A percentile compares a stretch with the other conserved stretches of the same genome.
Evolutionary conservation across 2,888 invertebrate genomes (phyloP).

Genomic region (Ennomos fuscantarius): DNA sequence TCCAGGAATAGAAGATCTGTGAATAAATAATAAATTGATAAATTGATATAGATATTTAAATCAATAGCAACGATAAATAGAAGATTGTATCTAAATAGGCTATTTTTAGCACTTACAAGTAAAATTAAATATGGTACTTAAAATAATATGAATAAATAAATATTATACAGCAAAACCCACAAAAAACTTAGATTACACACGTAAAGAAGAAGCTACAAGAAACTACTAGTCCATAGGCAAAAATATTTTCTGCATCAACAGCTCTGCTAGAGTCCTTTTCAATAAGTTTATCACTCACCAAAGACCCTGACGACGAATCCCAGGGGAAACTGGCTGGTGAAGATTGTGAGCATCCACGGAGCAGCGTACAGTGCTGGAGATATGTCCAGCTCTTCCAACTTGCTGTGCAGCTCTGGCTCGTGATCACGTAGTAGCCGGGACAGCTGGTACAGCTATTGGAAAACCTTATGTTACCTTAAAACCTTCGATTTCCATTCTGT

Average conservation of each 20-base stretch:
- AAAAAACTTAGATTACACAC: no score
- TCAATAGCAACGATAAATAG: background rate
- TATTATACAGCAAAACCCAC: no score
- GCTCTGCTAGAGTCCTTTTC: no score
- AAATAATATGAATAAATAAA: no score
- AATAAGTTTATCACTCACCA: constrained; percentile 82
- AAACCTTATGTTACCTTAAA: no score
- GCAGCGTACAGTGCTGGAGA: constrained; percentile 98
- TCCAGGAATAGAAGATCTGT: constrained; percentile 95
- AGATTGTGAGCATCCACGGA: constrained; percentile 97
- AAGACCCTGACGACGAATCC: constrained; percentile 98
- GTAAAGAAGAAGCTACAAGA: no score
- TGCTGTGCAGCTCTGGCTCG: constrained; percentile 93
- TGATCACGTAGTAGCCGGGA: constrained; percentile 96
- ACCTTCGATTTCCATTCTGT: no score
- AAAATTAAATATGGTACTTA: no score
- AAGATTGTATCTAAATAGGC: background rate
- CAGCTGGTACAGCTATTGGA: constrained; percentile 97
- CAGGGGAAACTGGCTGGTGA: constrained; percentile 98
- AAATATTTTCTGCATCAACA: no score
- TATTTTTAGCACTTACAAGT: no score
- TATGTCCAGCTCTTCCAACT: constrained; percentile 95
- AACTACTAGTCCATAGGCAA: no score
- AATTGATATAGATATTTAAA: no score
- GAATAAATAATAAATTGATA: constrained; percentile 4